These are phyloP conservation scores for Leptinotarsa undecemlineata DNA, from an alignment of 1,140 invertebrate genomes.

Conservation along the genomic window DNA sequence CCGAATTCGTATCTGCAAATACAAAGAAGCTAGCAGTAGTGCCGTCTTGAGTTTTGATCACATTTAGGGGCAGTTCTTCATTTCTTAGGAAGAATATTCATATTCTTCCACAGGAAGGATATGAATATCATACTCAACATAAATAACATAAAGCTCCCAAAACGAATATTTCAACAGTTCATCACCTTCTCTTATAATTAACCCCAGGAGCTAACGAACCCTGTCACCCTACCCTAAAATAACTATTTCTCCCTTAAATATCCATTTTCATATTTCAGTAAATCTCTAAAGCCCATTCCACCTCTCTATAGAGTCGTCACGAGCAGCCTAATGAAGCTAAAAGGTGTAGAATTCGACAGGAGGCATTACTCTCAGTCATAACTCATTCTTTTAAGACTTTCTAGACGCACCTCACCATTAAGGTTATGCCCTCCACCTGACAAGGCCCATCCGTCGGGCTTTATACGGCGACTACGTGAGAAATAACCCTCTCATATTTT, in stretches of 20 bases:
- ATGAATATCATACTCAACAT: too few relatives aligned
- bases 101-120: too few relatives aligned
- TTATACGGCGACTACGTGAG: constrained; percentile 41
- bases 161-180: background rate
- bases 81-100: too few relatives aligned
- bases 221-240: background rate
- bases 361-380: background rate
- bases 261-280: constrained; percentile 25
- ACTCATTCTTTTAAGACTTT: constrained; percentile 10
- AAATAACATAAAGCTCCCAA: too few relatives aligned
- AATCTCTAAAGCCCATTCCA: constrained; percentile 8
- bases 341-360: constrained; percentile 15
- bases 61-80: too few relatives aligned
- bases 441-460: constrained; percentile 40
- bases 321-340: constrained; percentile 14
- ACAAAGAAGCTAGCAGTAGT: too few relatives aligned
- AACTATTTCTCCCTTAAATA: background rate
- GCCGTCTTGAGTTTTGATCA: too few relatives aligned
- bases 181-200: background rate
- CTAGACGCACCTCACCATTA: constrained; percentile 32
- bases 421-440: constrained; percentile 41
- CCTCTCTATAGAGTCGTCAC: constrained; percentile 18
- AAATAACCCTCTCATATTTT: constrained; percentile 47
- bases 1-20: too few relatives aligned
- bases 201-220: background rate